phyloP scores from a whole-genome alignment of 2,888 invertebrate species.

The Nipponacmea schrenckii region DNA sequence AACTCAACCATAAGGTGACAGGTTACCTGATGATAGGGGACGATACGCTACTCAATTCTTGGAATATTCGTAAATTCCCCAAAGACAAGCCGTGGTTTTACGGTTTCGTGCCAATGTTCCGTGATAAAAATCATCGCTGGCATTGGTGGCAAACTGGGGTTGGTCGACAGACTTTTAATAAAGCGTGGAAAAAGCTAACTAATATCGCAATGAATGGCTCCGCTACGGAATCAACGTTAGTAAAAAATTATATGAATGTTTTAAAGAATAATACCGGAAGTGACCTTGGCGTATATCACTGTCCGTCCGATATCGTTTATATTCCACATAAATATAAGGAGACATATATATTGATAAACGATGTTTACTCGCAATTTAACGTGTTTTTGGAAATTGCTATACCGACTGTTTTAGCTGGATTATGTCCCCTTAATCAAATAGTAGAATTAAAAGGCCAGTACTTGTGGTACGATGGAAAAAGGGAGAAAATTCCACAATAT shows the following conservation, averaged over 20 bases:
- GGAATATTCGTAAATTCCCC: slow-evolving; percentile 6
- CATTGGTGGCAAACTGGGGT: background rate
- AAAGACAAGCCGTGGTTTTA: slow-evolving; percentile 11
- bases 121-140: background rate
- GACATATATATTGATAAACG: background rate
- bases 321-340: slow-evolving; percentile 5
- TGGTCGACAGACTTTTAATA: background rate
- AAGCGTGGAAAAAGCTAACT: background rate
- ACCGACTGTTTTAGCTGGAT: slow-evolving; percentile 10
- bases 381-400: slow-evolving; percentile 11
- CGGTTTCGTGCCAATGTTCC: background rate
- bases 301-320: slow-evolving; percentile 12
- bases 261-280: background rate
- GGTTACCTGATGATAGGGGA: slow-evolving; percentile 34
- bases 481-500: background rate
- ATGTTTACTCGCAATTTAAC: background rate
- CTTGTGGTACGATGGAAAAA: background rate
- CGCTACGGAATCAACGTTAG: background rate
- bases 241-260: background rate
- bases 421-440: background rate
- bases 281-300: background rate
- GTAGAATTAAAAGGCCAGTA: background rate
- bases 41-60: slow-evolving; percentile 21
- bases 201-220: too few relatives aligned
- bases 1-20: slow-evolving; percentile 32